Conservation (phyloP, 2,113 vertebrate genomes). For the Neogobius melanostomus region DNA sequence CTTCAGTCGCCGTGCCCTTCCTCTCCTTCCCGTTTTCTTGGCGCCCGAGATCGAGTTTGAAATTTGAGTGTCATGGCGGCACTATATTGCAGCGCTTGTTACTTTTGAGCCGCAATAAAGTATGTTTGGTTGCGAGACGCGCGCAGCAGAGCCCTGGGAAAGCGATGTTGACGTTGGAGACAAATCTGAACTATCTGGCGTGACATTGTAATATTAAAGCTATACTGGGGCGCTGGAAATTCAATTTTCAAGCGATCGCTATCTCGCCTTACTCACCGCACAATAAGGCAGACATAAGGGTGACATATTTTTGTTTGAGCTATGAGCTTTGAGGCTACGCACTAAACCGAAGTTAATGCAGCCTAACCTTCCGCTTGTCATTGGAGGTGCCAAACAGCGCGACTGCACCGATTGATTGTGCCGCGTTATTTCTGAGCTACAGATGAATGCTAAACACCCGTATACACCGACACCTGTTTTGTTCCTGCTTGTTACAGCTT, state of each 20-base stretch:
- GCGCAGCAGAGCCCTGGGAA: slow-evolving; percentile 9
- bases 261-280: slow-evolving; percentile 12
- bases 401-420: slow-evolving; percentile 26
- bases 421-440: slow-evolving; percentile 45
- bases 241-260: slow-evolving; percentile 26
- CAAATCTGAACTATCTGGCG: slow-evolving; percentile 12
- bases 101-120: slow-evolving; percentile 6
- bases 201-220: slow-evolving; percentile 10
- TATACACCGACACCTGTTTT: slow-evolving; percentile 57
- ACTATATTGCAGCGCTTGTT: neutral
- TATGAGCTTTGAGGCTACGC: neutral
- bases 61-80: neutral
- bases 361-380: slow-evolving; percentile 40
- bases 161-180: slow-evolving; percentile 10
- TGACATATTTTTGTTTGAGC: neutral
- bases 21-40: too few relatives aligned
- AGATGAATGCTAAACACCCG: slow-evolving; percentile 38
- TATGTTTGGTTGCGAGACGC: slow-evolving; percentile 10
- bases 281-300: slow-evolving; percentile 2
- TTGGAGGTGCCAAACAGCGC: slow-evolving; percentile 20
- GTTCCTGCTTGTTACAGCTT: slow-evolving; percentile 24
- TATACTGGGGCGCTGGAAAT: slow-evolving; percentile 21
- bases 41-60: too few relatives aligned
- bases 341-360: neutral
- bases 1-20: neutral